phyloP scores from a whole-genome alignment of 1,140 invertebrate species.

The Nylanderia fulva region DNA sequence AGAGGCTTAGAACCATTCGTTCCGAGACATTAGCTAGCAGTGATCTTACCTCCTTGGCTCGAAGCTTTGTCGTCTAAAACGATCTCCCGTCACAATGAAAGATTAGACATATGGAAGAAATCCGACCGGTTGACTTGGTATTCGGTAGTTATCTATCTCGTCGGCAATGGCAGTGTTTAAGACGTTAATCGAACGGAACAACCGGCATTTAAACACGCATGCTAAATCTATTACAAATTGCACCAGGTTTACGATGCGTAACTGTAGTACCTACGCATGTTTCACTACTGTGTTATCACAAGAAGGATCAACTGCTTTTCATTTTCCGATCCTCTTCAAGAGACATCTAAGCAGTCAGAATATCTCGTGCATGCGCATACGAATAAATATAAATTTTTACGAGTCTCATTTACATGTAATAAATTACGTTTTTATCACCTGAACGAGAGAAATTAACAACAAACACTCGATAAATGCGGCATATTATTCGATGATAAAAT shows the following conservation, averaged over 20 bases:
- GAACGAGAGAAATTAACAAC: slow-evolving; percentile 31
- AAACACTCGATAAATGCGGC: slow-evolving; percentile 60
- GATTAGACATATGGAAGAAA: slow-evolving; percentile 53
- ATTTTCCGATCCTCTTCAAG: background rate
- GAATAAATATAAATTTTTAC: slow-evolving; percentile 36
- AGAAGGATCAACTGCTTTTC: slow-evolving; percentile 47
- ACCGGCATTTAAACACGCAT: slow-evolving; percentile 19
- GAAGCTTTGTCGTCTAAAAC: slow-evolving; percentile 24
- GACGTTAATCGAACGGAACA: slow-evolving; percentile 56
- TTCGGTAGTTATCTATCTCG: slow-evolving; percentile 35
- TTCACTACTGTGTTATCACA: slow-evolving; percentile 32
- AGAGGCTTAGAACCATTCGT: slow-evolving; percentile 18
- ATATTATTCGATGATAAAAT: background rate
- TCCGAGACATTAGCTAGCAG: background rate
- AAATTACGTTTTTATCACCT: slow-evolving; percentile 10
- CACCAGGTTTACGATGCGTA: slow-evolving; percentile 59
- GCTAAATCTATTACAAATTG: slow-evolving; percentile 69
- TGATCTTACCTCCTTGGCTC: background rate
- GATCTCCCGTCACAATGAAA: slow-evolving; percentile 1
- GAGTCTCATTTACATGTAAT: slow-evolving; percentile 33
- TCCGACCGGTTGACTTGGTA: background rate
- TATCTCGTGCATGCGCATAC: background rate
- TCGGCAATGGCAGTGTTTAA: slow-evolving; percentile 25
- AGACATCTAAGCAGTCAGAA: background rate
- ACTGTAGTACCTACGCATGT: slow-evolving; percentile 10